A percentile compares a stretch with the other conserved stretches of the same genome.
Evolutionary conservation across 2,888 invertebrate species (phyloP).

Genomic region (Ganaspis brasiliensis): DNA sequence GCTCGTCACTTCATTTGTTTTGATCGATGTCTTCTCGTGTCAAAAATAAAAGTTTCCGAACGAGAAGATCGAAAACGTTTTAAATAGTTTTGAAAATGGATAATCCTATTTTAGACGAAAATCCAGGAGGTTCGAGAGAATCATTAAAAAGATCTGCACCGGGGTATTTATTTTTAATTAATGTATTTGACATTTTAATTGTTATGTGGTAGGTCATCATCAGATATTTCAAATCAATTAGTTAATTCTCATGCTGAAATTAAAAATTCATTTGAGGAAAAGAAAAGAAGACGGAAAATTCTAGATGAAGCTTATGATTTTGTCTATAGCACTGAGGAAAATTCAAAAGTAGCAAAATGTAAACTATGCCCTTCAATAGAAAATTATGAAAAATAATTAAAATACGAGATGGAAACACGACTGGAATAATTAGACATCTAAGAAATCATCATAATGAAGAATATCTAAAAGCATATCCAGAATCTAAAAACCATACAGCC

Average conservation of each 20-base stretch:
- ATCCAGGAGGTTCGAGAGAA: background rate
- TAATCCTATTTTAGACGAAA: background rate
- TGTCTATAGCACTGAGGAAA: background rate
- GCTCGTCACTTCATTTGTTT: slow-evolving; percentile 7
- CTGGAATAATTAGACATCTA: background rate
- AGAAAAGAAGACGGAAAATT: no score
- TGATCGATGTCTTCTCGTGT: no score
- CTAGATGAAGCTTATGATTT: no score
- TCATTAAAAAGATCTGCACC: background rate
- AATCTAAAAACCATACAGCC: background rate
- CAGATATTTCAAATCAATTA: no score
- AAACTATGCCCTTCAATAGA: background rate
- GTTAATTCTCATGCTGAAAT: no score
- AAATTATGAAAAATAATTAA: background rate
- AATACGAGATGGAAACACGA: no score
- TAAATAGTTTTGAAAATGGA: background rate
- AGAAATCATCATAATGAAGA: slow-evolving; percentile 7
- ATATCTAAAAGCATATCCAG: no score
- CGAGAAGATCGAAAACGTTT: background rate
- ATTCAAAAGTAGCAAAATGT: background rate
- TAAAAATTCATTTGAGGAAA: no score
- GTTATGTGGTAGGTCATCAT: background rate
- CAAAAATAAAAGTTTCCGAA: background rate
- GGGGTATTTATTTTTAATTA: background rate
- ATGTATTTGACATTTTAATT: background rate